These are phyloP conservation scores for Cyaniris semiargus DNA, from an alignment of 2,888 invertebrate genomes.

Conservation along the genomic window DNA sequence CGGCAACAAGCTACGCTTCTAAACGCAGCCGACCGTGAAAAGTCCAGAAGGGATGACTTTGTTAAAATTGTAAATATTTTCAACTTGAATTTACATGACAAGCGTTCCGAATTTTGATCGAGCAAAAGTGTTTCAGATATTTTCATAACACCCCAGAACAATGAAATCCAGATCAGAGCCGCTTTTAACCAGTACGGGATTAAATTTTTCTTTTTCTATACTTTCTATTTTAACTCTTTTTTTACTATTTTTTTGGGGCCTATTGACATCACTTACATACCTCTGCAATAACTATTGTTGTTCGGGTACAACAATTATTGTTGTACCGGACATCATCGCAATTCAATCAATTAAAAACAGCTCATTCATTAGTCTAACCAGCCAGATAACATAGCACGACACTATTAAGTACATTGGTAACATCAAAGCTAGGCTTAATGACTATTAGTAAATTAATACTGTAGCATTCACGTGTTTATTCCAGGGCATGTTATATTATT, in stretches of 20 bases:
- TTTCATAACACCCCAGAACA: neutral
- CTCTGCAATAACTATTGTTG: too few species aligned
- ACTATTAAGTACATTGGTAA: neutral
- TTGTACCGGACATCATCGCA: neutral
- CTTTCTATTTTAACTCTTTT: neutral
- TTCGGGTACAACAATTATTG: neutral
- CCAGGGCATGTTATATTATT: neutral
- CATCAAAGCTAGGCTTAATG: neutral
- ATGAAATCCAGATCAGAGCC: neutral
- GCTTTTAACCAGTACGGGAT: neutral
- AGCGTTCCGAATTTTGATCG: neutral
- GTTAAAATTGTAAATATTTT: conserved; percentile 11
- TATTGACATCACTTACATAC: neutral
- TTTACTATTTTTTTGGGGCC: neutral
- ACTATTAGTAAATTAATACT: neutral
- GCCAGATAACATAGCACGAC: neutral
- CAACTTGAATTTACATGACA: conserved; percentile 12
- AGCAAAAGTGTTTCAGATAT: neutral
- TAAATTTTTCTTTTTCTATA: neutral
- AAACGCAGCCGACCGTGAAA: neutral
- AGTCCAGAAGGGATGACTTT: neutral
- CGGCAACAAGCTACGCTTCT: neutral
- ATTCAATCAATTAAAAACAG: neutral
- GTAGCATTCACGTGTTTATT: neutral
- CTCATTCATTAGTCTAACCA: neutral